Evolutionary conservation across 2,113 vertebrate species (phyloP).

Genomic region (Halcyon senegalensis): DNA sequence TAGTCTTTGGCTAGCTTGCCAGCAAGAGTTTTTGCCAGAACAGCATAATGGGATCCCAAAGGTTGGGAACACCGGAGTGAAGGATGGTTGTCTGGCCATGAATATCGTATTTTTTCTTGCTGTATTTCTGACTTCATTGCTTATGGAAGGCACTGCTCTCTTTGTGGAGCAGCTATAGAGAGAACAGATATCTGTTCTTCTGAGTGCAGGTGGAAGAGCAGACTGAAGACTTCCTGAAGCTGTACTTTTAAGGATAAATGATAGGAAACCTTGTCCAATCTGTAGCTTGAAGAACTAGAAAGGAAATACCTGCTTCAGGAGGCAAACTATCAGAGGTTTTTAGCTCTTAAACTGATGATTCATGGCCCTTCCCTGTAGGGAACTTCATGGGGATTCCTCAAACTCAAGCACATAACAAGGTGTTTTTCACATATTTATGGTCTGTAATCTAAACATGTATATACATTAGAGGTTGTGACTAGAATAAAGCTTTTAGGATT

Average conservation of each 20-base stretch:
- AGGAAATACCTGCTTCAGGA: not conserved
- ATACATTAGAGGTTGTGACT: not conserved
- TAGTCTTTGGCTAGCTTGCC: not conserved
- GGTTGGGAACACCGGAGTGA: not conserved
- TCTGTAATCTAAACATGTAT: not conserved
- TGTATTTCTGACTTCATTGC: not conserved
- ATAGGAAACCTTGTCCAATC: not conserved
- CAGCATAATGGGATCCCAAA: not conserved
- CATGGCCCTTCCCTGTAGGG: not conserved
- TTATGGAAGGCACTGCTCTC: not conserved
- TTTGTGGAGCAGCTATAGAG: not conserved
- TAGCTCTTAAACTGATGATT: not conserved
- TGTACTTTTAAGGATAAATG: not conserved
- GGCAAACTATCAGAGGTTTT: not conserved
- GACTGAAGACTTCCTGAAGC: not conserved
- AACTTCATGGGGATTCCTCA: not conserved
- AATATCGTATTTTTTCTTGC: not conserved
- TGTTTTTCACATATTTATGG: not conserved
- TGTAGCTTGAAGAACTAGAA: not conserved
- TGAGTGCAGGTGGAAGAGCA: not conserved
- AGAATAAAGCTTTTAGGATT: not conserved
- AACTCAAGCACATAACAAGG: not conserved
- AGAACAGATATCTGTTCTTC: not conserved
- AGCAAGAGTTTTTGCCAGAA: not conserved
- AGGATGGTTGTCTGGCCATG: not conserved